Evolutionary conservation across 2,113 vertebrate species (phyloP), one percentile per base, ranked within the genome.

Genomic region (Psettodes erumei): DNA sequence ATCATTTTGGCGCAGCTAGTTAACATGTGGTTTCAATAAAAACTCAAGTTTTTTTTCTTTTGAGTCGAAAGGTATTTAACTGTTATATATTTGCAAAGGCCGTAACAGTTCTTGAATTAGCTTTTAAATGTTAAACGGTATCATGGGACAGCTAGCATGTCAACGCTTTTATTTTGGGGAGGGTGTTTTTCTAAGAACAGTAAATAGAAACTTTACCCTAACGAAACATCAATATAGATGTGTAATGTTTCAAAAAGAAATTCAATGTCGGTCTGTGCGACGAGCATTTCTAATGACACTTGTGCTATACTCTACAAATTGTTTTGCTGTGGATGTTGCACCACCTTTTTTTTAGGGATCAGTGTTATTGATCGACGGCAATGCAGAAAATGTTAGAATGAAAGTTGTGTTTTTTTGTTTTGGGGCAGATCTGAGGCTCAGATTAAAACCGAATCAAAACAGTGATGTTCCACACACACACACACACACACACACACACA

Each of bases 11-110:
- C 48, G 21, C 53, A 43, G 45, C 4, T 30, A 19, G 5, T 55
- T 27, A 56, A 75, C 70, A 71, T 53, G 61, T 73, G 68, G 67
- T 75, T 79, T 65, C 33, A 55, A 82, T 77, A 28, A 2, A 27
- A 30, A 0, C 28, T n/a, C 1, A 28, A 3, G 43, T 32, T 54
- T 74, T 66, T 54, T 74, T 66, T 60, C 13, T 79, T 75, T 59
- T 42, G 9, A 70, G 25, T 56, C n/a, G 18, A 63, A 68, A 47
- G 21, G 38, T 60, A 21, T 62, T 63, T 53, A 32, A 67, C 35
- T 33, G 9, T 32, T 25, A 23, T 43, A 43, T 59, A 59, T 64
- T 16, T 63, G n/a, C n/a, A 6, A 13, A 18, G 27, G 12, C 13
- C n/a, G n/a, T n/a, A 15, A 3, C 21, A 42, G 61, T 30, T 63